A percentile compares a stretch with the other conserved stretches of the same genome.
Evolutionary conservation across 2,113 vertebrate genomes (phyloP).

Genomic region (Notiomystis cincta): DNA sequence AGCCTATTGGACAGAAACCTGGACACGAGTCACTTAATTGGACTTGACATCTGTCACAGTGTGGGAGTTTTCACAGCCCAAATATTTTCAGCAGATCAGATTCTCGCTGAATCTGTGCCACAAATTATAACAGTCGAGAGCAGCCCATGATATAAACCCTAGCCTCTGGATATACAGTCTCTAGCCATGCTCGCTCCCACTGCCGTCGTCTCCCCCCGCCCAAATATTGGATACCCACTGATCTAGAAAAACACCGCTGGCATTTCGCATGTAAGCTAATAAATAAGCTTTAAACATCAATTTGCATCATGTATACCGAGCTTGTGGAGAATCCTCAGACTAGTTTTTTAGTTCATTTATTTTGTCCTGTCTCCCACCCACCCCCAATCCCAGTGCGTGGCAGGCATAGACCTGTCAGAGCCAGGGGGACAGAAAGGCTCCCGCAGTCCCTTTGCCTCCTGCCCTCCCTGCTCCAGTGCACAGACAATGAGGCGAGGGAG

Average conservation of each 20-base stretch:
- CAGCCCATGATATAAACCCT: conserved; percentile 61
- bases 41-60: conserved; percentile 83
- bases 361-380: not conserved
- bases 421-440: not conserved
- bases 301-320: not conserved
- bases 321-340: not conserved
- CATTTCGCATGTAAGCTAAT: conserved; percentile 29
- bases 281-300: conserved; percentile 58
- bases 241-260: conserved; percentile 58
- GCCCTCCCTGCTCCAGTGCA: not conserved
- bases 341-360: not conserved
- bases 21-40: conserved; percentile 80
- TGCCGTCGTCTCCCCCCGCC: fast-evolving
- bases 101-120: conserved; percentile 77
- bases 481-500: not conserved
- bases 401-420: not conserved
- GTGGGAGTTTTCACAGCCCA: conserved; percentile 82
- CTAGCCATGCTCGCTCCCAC: not conserved
- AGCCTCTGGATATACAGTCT: conserved; percentile 50
- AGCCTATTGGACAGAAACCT: conserved; percentile 80
- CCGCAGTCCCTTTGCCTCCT: not conserved
- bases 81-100: conserved; percentile 80
- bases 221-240: conserved; percentile 31
- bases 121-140: conserved; percentile 73
- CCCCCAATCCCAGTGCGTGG: fast-evolving